These are phyloP conservation scores for Temnothorax longispinosus DNA, from an alignment of 1,140 invertebrate species.

Conservation along the genomic window DNA sequence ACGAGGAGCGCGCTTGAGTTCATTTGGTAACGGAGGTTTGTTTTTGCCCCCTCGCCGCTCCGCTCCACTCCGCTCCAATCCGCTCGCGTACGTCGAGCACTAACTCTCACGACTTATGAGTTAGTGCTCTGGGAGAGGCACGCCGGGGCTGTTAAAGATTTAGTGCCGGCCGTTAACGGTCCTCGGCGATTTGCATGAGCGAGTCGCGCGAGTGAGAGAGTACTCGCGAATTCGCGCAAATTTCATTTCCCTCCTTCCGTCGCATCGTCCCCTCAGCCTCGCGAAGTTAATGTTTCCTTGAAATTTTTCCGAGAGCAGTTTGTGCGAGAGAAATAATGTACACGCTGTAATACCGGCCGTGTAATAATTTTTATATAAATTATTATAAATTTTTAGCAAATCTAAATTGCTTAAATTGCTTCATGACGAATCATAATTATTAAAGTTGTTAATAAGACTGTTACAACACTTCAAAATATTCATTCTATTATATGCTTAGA, in stretches of 20 bases:
- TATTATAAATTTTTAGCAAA: background rate
- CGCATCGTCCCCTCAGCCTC: background rate
- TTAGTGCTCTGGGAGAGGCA: slow-evolving; percentile 72
- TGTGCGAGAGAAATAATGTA: background rate
- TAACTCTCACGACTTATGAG: slow-evolving; percentile 74
- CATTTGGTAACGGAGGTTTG: slow-evolving; percentile 73
- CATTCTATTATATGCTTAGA: background rate
- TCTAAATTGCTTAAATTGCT: background rate
- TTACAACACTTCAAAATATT: background rate
- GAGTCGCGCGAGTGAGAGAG: slow-evolving; percentile 28
- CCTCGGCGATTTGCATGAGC: slow-evolving; percentile 69
- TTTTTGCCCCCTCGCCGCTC: slow-evolving; percentile 63
- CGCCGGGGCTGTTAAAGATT: slow-evolving; percentile 73
- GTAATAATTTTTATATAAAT: background rate
- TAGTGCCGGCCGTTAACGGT: slow-evolving; percentile 76
- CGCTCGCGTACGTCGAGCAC: slow-evolving; percentile 61
- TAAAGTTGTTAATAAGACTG: background rate
- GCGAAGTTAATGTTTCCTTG: background rate
- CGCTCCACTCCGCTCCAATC: slow-evolving; percentile 54
- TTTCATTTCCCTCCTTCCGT: slow-evolving; percentile 47
- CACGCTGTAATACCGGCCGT: background rate
- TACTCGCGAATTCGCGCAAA: slow-evolving; percentile 38
- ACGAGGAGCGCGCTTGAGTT: slow-evolving; percentile 59
- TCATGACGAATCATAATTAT: background rate
- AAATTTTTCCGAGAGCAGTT: background rate